Evolutionary conservation across 2,888 invertebrate species (phyloP).

Genomic region (Oxytorus armatus): DNA sequence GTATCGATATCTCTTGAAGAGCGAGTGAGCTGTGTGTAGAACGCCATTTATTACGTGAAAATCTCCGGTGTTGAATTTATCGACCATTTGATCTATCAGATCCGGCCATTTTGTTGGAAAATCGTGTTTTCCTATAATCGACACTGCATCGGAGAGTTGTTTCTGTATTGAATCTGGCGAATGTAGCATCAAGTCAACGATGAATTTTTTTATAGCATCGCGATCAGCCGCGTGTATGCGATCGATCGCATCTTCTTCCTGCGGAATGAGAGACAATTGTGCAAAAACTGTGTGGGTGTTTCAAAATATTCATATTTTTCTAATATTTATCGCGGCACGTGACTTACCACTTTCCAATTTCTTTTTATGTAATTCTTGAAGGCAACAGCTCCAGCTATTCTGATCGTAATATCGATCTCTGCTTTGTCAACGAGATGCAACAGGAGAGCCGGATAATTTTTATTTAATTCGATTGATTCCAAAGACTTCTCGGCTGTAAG

Average conservation of each 20-base stretch:
- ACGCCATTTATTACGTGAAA: slow-evolving; percentile 98
- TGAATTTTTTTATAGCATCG: slow-evolving; percentile 91
- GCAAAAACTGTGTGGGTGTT: too few species aligned
- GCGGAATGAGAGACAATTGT: not conserved
- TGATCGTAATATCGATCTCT: slow-evolving; percentile 91
- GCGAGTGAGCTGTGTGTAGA: slow-evolving; percentile 96
- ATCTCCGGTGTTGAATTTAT: slow-evolving; percentile 95
- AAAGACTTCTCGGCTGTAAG: slow-evolving; percentile 95
- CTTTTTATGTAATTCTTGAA: slow-evolving; percentile 99
- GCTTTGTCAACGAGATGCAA: slow-evolving; percentile 94
- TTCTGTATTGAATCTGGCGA: slow-evolving; percentile 96
- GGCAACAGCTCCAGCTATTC: slow-evolving; percentile 95
- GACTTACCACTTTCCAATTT: slow-evolving; percentile 95
- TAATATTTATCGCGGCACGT: not conserved
- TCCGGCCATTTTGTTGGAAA: slow-evolving; percentile 99
- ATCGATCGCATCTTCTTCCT: slow-evolving; percentile 91
- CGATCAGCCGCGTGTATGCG: slow-evolving; percentile 93
- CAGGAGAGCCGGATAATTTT: slow-evolving; percentile 94
- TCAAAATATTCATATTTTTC: not conserved
- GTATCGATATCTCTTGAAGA: slow-evolving; percentile 97
- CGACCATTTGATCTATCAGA: slow-evolving; percentile 96
- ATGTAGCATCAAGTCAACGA: slow-evolving; percentile 96
- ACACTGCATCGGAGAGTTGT: slow-evolving; percentile 97
- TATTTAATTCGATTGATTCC: slow-evolving; percentile 94
- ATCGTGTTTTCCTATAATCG: slow-evolving; percentile 98